Evolutionary conservation across 2,888 invertebrate genomes (phyloP), one percentile per base, ranked within the genome.

Genomic region (Molanna angustata): DNA sequence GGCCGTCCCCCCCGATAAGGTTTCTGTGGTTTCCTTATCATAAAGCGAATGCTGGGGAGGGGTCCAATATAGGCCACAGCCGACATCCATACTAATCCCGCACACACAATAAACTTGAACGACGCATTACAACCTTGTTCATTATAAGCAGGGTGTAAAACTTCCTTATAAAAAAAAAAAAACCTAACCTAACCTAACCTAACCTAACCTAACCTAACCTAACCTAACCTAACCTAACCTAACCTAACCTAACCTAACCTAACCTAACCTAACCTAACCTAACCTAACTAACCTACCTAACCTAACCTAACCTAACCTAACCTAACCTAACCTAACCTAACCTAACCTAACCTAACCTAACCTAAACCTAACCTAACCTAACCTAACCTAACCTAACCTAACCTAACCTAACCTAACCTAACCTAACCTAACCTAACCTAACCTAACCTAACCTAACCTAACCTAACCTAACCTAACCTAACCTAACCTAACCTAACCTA

Each of bases 401-500:
- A 52, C 54, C 40, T 32, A 52, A 49, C 52, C 50, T 35, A 46
- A 46, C 46, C 46, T 46, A 46, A 46, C 54, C 54, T 33, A 51
- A 54, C 41, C 55, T 54, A 54, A 58, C 49, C 52, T 52, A 58
- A 56, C 49, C 51, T 49, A 51, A 51, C 49, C 52, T 41, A 54
- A 47, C 50, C 47, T 43, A 48, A 39, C 39, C 21, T 21, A 40
- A 35, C 35, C 21, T 27, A 43, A 22, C 43, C 43, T 43, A 43
- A 7, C 47, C 47, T 39, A 56, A 56, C 49, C 50, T 35, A 54
- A 54, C 54, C 43, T 40, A 40, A 40, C 54, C 43, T 50, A 50
- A 54, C 54, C 55, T 54, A 53, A 55, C 57, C 59, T 51, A 55
- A 59, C 53, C 56, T 49, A 51, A 56, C 50, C 40, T 40, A 40